These are phyloP conservation scores for Drosophila algonquin DNA, from an alignment of 2,888 invertebrate species.

Conservation along the genomic window DNA sequence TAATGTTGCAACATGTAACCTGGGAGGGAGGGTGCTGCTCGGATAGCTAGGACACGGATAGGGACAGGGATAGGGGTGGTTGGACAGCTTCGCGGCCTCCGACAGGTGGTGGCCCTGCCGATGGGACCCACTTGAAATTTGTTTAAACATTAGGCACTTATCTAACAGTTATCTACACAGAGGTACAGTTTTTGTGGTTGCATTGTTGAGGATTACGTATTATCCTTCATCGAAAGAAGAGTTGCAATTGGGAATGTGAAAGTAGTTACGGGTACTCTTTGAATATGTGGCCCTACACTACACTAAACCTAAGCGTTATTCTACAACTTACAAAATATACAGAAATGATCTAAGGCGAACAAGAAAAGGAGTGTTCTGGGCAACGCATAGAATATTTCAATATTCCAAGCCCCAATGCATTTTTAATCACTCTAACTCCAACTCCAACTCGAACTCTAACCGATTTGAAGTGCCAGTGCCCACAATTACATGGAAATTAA, in stretches of 20 bases:
- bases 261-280: neutral
- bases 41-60: neutral
- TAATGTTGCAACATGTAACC: conserved; percentile 48
- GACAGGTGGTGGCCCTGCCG: conserved; percentile 60
- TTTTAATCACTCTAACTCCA: conserved; percentile 35
- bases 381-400: neutral
- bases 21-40: conserved; percentile 17
- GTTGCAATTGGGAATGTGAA: neutral
- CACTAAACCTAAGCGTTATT: no score
- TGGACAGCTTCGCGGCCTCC: conserved; percentile 51
- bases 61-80: conserved; percentile 56
- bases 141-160: conserved; percentile 57
- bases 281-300: no score
- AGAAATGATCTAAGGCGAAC: conserved; percentile 2
- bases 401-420: conserved; percentile 28
- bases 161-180: conserved; percentile 45
- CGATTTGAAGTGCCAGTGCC: conserved; percentile 26
- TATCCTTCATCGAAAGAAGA: no score
- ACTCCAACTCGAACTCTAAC: neutral
- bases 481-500: conserved; percentile 57
- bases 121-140: conserved; percentile 50
- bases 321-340: no score
- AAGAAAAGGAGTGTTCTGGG: neutral
- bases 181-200: conserved; percentile 48
- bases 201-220: neutral